Evolutionary conservation across 2,797 vertebrate genomes (phyloP).

Genomic region (Nyctibius grandis): DNA sequence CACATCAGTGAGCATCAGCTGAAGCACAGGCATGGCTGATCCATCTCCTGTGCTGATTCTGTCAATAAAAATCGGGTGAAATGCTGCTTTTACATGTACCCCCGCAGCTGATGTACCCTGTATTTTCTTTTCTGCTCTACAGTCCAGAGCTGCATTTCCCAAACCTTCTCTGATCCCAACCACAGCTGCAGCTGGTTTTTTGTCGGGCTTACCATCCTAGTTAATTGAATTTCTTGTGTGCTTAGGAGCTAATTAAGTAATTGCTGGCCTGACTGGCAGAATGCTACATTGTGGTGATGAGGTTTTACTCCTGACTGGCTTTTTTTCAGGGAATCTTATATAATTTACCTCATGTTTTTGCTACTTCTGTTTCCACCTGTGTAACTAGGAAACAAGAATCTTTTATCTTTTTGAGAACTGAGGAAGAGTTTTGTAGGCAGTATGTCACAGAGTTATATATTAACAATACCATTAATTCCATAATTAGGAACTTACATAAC

Average conservation of each 20-base stretch:
- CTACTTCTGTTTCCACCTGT: not conserved
- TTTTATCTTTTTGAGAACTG: not conserved
- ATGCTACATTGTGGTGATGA: not conserved
- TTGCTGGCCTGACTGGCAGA: not conserved
- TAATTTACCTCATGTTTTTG: not conserved
- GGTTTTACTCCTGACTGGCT: not conserved
- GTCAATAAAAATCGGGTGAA: not conserved
- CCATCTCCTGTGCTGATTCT: not conserved
- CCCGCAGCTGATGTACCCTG: rapidly evolving
- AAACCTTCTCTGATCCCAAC: not conserved
- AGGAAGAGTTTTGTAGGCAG: not conserved
- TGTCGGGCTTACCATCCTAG: not conserved
- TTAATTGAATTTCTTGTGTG: not conserved
- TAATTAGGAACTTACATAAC: not conserved
- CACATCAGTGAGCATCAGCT: not conserved
- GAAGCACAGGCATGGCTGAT: not conserved
- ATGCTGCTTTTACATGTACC: not conserved
- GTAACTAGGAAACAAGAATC: not conserved
- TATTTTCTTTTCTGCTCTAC: not conserved
- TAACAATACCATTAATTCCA: not conserved
- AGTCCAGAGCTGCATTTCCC: not conserved
- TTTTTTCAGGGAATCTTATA: not conserved
- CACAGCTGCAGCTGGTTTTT: not conserved
- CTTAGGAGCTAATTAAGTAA: not conserved
- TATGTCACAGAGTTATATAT: not conserved